phyloP scores from a whole-genome alignment of 2,888 invertebrate species.

The Caenorhabditis uteleia region DNA sequence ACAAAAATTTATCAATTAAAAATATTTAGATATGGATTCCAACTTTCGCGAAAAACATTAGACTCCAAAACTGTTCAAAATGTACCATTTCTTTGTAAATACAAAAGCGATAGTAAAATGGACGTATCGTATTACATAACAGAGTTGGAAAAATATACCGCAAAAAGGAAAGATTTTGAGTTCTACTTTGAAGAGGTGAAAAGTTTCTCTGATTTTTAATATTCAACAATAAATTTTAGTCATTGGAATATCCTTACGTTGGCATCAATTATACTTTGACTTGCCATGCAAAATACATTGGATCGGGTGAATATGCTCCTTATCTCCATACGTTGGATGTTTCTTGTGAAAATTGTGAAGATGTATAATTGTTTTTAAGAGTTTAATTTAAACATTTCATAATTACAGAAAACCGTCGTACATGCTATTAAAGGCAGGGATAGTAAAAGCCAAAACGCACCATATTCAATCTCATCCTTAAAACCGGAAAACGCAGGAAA shows the following conservation, averaged over 20 bases:
- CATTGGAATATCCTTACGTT: slow-evolving; percentile 38
- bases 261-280: slow-evolving; percentile 25
- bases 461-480: slow-evolving; percentile 18
- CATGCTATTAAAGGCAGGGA: slow-evolving; percentile 6
- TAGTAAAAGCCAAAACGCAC: background rate
- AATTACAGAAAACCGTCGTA: too few relatives aligned
- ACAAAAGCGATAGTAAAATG: slow-evolving; percentile 6
- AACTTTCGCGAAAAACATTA: slow-evolving; percentile 24
- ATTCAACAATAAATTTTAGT: slow-evolving; percentile 2
- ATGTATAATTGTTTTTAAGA: slow-evolving; percentile 1
- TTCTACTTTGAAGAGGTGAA: slow-evolving; percentile 33
- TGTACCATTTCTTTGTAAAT: slow-evolving; percentile 24
- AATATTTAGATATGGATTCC: slow-evolving; percentile 31
- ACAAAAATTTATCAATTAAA: too few relatives aligned
- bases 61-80: slow-evolving; percentile 6
- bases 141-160: slow-evolving; percentile 3
- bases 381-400: too few relatives aligned
- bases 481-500: slow-evolving; percentile 27
- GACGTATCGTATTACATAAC: slow-evolving; percentile 12
- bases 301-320: slow-evolving; percentile 1
- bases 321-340: slow-evolving; percentile 22
- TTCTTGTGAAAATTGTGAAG: slow-evolving; percentile 32
- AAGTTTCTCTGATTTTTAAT: background rate
- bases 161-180: slow-evolving; percentile 10
- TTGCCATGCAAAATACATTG: slow-evolving; percentile 15